These are phyloP conservation scores for Orthonyx spaldingii DNA, from an alignment of 2,113 vertebrate species.

Conservation along the genomic window DNA sequence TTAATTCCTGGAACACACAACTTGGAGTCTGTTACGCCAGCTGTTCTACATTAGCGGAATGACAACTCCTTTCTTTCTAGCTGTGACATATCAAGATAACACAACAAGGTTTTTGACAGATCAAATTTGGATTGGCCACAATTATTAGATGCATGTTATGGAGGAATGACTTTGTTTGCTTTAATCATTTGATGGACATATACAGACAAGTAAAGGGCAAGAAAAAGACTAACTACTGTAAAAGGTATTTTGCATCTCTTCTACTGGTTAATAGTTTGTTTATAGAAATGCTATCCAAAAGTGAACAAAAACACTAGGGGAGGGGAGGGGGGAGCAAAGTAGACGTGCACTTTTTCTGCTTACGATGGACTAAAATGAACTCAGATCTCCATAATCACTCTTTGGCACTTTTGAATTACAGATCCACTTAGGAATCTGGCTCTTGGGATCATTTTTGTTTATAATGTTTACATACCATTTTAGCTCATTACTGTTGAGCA, in stretches of 20 bases:
- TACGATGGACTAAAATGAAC: neutral
- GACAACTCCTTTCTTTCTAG: neutral
- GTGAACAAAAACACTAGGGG: neutral
- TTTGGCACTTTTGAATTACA: neutral
- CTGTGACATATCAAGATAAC: neutral
- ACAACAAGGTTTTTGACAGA: neutral
- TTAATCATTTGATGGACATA: neutral
- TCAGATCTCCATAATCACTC: neutral
- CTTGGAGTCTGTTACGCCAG: constrained; percentile 4
- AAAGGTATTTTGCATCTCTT: neutral
- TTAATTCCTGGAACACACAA: neutral
- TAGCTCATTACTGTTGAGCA: neutral
- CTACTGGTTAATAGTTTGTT: neutral
- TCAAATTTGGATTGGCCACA: neutral
- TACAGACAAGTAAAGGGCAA: neutral
- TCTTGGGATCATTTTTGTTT: neutral
- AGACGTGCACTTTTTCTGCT: neutral
- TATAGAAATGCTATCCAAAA: neutral
- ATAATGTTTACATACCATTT: neutral
- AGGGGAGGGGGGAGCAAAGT: neutral
- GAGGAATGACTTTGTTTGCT: neutral
- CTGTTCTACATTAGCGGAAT: constrained; percentile 11
- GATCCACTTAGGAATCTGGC: neutral
- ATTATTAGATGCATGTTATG: neutral
- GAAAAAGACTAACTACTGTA: neutral